These are phyloP conservation scores for Diaperis boleti DNA, from an alignment of 2,888 invertebrate genomes.

Conservation along the genomic window DNA sequence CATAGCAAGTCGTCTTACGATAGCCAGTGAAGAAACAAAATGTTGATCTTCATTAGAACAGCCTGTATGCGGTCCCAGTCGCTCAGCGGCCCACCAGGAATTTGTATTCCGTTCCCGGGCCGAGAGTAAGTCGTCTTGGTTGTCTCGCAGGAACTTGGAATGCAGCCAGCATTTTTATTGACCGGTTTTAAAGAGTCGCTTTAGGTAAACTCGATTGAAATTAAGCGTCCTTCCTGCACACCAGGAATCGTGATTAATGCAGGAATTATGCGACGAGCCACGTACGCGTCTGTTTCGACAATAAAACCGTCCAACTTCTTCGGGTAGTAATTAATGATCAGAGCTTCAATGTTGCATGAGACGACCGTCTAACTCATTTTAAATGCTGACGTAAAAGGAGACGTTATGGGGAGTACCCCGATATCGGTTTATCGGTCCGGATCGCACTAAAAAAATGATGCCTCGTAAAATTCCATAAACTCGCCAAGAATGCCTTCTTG, in stretches of 20 bases:
- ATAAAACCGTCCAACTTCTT: constrained; percentile 8
- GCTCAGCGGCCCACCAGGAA: constrained; percentile 12
- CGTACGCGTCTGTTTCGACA: constrained; percentile 9
- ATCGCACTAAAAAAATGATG: constrained; percentile 40
- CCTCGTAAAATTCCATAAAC: constrained; percentile 40
- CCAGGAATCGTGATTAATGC: constrained; percentile 11
- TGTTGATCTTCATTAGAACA: constrained; percentile 30
- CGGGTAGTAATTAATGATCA: constrained; percentile 1
- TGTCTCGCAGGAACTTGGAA: constrained; percentile 45
- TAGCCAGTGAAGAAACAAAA: no score
- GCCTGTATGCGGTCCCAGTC: constrained; percentile 23
- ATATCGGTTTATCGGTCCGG: constrained; percentile 42
- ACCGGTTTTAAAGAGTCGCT: constrained; percentile 44
- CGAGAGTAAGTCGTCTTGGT: constrained; percentile 41
- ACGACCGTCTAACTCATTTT: constrained; percentile 42
- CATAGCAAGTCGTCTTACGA: no score
- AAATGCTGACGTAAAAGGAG: constrained; percentile 42
- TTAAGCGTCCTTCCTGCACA: constrained; percentile 29
- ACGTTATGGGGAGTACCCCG: constrained; percentile 44
- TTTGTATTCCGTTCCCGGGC: constrained; percentile 37
- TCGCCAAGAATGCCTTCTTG: constrained; percentile 28
- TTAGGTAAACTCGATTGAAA: constrained; percentile 44
- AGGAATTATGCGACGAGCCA: constrained; percentile 3
- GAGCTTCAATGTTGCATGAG: constrained; percentile 5
- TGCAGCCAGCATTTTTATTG: constrained; percentile 47